A percentile compares a stretch with the other conserved stretches of the same genome.
Evolutionary conservation across 2,888 invertebrate genomes (phyloP).

Genomic region (Sphinx pinastri): DNA sequence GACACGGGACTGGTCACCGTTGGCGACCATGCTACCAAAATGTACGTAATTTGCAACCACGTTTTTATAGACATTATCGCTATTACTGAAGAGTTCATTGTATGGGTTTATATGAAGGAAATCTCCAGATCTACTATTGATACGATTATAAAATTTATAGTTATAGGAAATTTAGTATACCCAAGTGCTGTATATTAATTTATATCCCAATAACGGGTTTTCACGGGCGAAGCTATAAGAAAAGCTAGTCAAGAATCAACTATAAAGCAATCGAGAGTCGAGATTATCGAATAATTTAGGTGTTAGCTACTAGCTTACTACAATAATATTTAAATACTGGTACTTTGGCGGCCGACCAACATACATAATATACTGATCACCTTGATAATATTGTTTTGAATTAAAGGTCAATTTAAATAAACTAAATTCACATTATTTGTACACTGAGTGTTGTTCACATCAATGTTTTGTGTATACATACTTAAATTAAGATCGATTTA

Average conservation of each 20-base stretch:
- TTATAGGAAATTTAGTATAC: too few species aligned
- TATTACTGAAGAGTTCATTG: neutral
- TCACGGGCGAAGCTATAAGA: too few species aligned
- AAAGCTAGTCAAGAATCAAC: neutral
- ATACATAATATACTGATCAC: neutral
- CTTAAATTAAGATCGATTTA: too few species aligned
- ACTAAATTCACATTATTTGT: neutral
- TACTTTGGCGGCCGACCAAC: constrained; percentile 3
- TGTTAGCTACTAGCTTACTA: neutral
- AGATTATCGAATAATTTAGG: neutral
- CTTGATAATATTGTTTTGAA: constrained; percentile 9
- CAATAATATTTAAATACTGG: constrained; percentile 11
- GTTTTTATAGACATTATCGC: neutral
- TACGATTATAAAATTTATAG: too few species aligned
- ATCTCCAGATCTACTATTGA: too few species aligned
- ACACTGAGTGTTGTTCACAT: neutral
- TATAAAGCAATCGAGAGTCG: neutral
- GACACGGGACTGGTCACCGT: constrained; percentile 64
- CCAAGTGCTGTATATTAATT: too few species aligned
- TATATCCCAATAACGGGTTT: too few species aligned
- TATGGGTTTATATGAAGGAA: neutral
- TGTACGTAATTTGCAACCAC: constrained; percentile 49
- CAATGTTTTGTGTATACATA: neutral
- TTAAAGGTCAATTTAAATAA: constrained; percentile 11
- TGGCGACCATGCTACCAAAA: constrained; percentile 68